These are phyloP conservation scores for Myotis pilosus DNA, from an alignment of 2,797 vertebrate species.

Conservation along the genomic window DNA sequence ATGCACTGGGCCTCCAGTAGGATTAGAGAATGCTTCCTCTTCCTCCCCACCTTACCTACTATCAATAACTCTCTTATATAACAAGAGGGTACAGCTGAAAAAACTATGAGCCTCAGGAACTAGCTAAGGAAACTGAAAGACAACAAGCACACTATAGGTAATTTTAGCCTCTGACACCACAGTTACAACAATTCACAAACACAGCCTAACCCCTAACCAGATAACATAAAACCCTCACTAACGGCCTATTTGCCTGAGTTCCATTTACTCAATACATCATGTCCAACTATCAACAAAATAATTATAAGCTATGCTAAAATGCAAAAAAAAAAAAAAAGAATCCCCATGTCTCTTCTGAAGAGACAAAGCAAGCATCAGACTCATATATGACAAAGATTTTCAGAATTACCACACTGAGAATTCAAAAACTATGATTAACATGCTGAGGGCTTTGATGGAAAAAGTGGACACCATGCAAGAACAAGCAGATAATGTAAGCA, in stretches of 20 bases:
- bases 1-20: no score
- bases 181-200: background rate
- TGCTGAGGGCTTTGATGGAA: background rate
- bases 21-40: background rate
- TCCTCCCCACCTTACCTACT: background rate
- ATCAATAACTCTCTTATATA: background rate
- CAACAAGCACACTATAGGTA: background rate
- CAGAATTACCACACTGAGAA: background rate
- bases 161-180: background rate
- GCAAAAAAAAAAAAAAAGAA: background rate
- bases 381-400: background rate
- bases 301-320: background rate
- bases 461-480: background rate
- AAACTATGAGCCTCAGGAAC: background rate
- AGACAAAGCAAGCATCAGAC: background rate
- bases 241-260: background rate
- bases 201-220: background rate
- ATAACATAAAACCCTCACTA: background rate
- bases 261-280: background rate
- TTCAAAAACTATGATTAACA: background rate
- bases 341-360: background rate
- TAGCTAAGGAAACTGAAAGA: background rate
- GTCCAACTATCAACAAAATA: background rate
- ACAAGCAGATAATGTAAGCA: background rate
- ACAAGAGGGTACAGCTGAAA: background rate